A percentile compares a stretch with the other conserved stretches of the same genome.
Evolutionary conservation across 2,113 vertebrate genomes (phyloP).

Genomic region (Mohoua ochrocephala): DNA sequence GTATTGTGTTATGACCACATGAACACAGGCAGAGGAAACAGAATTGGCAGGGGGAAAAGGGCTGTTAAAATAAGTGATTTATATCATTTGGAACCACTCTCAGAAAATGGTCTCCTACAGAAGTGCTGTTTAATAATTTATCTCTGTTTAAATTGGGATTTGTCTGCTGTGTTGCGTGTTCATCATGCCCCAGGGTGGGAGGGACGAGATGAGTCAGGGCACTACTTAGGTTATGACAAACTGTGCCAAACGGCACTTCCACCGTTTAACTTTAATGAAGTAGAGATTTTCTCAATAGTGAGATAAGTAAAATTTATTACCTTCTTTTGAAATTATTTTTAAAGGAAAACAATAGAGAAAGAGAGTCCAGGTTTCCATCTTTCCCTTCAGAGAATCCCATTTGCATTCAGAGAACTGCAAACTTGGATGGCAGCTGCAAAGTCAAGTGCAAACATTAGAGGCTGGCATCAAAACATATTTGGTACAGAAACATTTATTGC

Average conservation of each 20-base stretch:
- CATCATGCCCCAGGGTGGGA: neutral
- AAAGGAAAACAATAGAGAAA: neutral
- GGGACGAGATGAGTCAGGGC: neutral
- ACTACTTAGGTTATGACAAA: neutral
- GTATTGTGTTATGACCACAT: neutral
- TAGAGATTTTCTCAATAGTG: neutral
- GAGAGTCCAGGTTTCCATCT: neutral
- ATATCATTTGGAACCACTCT: slow-evolving; percentile 12
- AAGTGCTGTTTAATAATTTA: slow-evolving; percentile 41
- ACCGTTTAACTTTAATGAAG: neutral
- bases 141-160: neutral
- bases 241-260: neutral
- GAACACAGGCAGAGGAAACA: neutral
- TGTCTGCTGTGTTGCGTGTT: neutral
- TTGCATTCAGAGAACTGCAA: neutral
- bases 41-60: neutral
- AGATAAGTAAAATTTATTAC: neutral
- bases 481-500: neutral
- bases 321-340: neutral
- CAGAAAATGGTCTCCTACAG: neutral
- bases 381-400: neutral
- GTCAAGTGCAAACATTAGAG: neutral
- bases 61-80: slow-evolving; percentile 19
- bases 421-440: neutral
- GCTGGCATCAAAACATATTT: neutral